A percentile compares a stretch with the other conserved stretches of the same genome.
phyloP scores from a whole-genome alignment of 1,140 invertebrate species.

The Leptinotarsa defecta region DNA sequence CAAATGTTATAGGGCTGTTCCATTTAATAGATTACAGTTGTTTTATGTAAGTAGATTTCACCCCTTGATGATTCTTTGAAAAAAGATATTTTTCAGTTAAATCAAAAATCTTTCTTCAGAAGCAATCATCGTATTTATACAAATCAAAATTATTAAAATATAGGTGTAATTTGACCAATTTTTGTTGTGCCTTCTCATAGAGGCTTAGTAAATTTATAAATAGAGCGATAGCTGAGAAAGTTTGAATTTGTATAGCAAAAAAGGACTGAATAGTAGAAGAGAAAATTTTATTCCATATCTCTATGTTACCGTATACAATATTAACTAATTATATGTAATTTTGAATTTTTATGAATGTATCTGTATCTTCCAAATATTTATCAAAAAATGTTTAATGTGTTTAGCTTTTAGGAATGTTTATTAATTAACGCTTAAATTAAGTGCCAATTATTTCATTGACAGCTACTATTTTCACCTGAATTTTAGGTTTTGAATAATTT shows the following conservation, averaged over 20 bases:
- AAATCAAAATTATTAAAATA: slow-evolving; percentile 12
- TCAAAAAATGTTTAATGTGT: slow-evolving; percentile 35
- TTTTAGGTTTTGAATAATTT: not conserved
- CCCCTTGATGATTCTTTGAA: slow-evolving; percentile 7
- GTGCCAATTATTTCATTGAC: slow-evolving; percentile 4
- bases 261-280: slow-evolving; percentile 34
- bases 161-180: slow-evolving; percentile 42
- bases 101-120: not conserved
- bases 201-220: slow-evolving; percentile 37
- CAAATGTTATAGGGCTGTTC: not conserved
- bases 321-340: slow-evolving; percentile 33
- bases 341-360: slow-evolving; percentile 33
- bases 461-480: not conserved
- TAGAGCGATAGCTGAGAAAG: not conserved
- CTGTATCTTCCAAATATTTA: slow-evolving; percentile 38
- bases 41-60: not conserved
- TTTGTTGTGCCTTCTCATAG: slow-evolving; percentile 44
- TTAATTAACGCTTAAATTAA: not conserved
- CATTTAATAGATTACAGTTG: not conserved
- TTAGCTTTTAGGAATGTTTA: slow-evolving; percentile 36
- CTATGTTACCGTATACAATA: slow-evolving; percentile 35
- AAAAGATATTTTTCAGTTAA: not conserved
- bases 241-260: slow-evolving; percentile 11
- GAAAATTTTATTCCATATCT: slow-evolving; percentile 36
- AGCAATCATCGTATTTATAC: not conserved